Evolutionary conservation across 2,888 invertebrate genomes (phyloP).

Genomic region (Pseudococcus jackbeardsleyi): DNA sequence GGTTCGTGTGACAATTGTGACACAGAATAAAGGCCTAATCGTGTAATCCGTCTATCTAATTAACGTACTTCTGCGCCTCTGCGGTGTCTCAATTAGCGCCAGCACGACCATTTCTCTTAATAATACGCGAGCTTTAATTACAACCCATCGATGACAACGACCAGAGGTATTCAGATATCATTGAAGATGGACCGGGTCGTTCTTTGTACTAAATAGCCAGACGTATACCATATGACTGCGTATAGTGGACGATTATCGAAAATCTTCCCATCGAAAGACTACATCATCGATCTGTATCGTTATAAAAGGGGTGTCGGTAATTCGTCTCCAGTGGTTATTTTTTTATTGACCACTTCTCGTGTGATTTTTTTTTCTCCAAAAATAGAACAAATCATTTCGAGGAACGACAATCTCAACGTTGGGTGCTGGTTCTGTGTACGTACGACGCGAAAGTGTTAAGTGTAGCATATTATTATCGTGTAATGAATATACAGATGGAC

Average conservation of each 20-base stretch:
- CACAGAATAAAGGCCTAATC: constrained; percentile 14
- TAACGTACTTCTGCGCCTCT: not conserved
- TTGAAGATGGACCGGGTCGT: not conserved
- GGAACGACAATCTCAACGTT: not conserved
- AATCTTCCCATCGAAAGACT: not conserved
- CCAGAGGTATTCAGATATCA: not conserved
- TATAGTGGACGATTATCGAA: not conserved
- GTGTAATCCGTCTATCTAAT: not conserved
- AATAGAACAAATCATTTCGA: not conserved
- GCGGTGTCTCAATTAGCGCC: constrained; percentile 25
- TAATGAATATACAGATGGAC: constrained; percentile 50
- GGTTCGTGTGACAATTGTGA: constrained; percentile 59
- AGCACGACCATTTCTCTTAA: not conserved
- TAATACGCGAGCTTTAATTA: constrained; percentile 5
- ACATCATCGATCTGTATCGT: not conserved
- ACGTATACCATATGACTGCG: not conserved
- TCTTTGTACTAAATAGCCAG: not conserved
- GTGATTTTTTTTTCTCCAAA: not conserved
- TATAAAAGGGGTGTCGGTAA: not conserved
- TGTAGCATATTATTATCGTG: constrained; percentile 34
- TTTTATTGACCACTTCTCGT: constrained; percentile 1
- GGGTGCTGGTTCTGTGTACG: not conserved
- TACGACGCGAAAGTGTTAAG: not conserved
- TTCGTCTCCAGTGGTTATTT: not conserved
- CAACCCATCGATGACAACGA: not conserved